Evolutionary conservation across 2,113 vertebrate genomes (phyloP).

Genomic region (Riparia riparia): DNA sequence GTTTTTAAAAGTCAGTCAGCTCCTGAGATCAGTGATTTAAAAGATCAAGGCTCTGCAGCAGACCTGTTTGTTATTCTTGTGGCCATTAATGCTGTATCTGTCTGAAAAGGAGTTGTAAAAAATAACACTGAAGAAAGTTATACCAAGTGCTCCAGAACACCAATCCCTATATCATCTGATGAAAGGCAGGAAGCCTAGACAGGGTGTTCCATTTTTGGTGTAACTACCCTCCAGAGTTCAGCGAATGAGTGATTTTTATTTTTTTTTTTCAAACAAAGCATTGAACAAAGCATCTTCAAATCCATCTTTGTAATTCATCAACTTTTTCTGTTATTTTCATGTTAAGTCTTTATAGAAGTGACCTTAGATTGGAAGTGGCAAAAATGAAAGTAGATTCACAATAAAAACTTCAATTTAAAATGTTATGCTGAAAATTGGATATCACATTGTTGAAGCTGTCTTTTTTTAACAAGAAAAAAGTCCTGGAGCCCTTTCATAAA

Average conservation of each 20-base stretch:
- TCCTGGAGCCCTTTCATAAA: background rate
- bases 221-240: background rate
- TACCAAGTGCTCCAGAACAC: background rate
- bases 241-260: background rate
- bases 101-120: background rate
- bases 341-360: background rate
- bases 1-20: background rate
- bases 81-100: background rate
- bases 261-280: background rate
- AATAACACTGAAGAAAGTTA: background rate
- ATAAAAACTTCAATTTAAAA: background rate
- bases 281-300: background rate
- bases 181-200: background rate
- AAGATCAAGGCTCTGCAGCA: background rate
- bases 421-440: background rate
- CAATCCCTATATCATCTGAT: background rate
- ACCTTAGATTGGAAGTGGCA: background rate
- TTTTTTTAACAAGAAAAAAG: background rate
- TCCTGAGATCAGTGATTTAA: background rate
- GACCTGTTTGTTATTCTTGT: background rate
- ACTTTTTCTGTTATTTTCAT: background rate
- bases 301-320: background rate
- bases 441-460: background rate
- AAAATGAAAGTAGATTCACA: background rate
- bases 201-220: background rate